These are phyloP conservation scores for Sebastes reedi DNA, from an alignment of 2,797 vertebrate species.

Conservation along the genomic window DNA sequence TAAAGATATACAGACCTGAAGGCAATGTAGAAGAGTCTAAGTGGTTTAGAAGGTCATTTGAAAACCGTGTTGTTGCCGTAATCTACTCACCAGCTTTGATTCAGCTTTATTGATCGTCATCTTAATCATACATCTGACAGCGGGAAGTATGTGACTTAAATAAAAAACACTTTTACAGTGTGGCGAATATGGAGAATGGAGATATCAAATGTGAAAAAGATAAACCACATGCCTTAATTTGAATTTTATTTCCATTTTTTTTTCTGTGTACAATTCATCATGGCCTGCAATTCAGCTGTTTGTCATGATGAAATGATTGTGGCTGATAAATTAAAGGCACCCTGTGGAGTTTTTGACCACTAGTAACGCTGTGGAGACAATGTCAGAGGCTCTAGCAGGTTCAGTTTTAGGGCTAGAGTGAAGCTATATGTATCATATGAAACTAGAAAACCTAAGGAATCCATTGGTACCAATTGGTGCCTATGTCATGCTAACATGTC, in stretches of 20 bases:
- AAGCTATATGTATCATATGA: no score
- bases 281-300: background rate
- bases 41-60: constrained; percentile 15
- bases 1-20: background rate
- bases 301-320: background rate
- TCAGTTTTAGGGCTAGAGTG: no score
- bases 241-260: background rate
- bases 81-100: constrained; percentile 7
- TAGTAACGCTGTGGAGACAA: background rate
- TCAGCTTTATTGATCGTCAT: constrained; percentile 5
- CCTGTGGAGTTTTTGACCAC: background rate
- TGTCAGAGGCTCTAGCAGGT: no score
- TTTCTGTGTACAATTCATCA: background rate
- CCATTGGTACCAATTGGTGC: no score
- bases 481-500: no score
- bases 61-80: constrained; percentile 4
- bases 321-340: background rate
- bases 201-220: background rate
- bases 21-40: background rate
- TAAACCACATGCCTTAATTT: background rate
- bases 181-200: background rate
- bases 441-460: no score
- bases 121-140: constrained; percentile 19
- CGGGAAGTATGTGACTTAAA: background rate
- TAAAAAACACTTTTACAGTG: background rate